These are phyloP conservation scores for Andrena dorsata DNA, from an alignment of 2,888 invertebrate species.

Conservation along the genomic window DNA sequence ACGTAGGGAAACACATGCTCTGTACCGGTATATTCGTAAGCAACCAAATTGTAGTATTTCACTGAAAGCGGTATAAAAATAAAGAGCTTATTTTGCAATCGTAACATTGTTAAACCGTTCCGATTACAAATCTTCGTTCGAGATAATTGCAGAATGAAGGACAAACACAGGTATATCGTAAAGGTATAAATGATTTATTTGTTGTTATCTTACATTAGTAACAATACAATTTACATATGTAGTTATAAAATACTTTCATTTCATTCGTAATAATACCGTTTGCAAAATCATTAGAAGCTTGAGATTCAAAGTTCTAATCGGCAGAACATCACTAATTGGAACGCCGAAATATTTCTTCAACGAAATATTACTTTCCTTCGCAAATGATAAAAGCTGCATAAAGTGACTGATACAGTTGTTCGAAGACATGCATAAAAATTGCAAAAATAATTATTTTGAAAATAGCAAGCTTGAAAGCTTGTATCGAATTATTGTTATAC, in stretches of 20 bases:
- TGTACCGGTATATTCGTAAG: no score
- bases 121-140: neutral
- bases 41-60: slow-evolving; percentile 37
- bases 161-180: neutral
- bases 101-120: neutral
- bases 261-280: slow-evolving; percentile 6
- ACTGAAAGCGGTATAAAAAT: slow-evolving; percentile 27
- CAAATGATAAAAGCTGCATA: no score
- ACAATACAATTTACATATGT: slow-evolving; percentile 46
- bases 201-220: slow-evolving; percentile 31
- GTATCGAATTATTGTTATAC: no score
- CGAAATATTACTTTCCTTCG: no score
- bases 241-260: slow-evolving; percentile 37
- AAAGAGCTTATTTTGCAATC: neutral
- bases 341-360: no score
- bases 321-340: neutral
- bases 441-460: no score
- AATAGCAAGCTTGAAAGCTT: no score
- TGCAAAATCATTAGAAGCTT: slow-evolving; percentile 7
- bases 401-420: no score
- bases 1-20: no score
- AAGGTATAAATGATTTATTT: slow-evolving; percentile 26
- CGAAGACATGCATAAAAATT: no score
- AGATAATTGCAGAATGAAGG: neutral
- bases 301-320: neutral